These are phyloP conservation scores for Thelaira solivaga DNA, from an alignment of 2,888 invertebrate genomes.

Conservation along the genomic window DNA sequence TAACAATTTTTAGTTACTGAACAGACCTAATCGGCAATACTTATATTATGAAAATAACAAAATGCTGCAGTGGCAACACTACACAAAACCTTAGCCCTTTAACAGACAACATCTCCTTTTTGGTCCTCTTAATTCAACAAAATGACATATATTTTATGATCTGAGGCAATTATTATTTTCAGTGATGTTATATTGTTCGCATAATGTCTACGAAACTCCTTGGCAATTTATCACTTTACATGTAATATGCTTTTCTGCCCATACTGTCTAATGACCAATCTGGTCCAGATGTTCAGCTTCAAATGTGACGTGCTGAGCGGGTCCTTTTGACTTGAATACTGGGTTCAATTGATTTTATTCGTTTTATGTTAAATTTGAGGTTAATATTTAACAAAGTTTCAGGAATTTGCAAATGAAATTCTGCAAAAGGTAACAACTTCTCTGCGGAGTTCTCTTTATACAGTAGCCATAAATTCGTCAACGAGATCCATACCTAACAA, in stretches of 20 bases:
- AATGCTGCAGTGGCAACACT: too few relatives aligned
- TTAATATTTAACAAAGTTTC: too few relatives aligned
- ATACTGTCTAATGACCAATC: not conserved
- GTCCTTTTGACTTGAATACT: not conserved
- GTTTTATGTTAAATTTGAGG: slow-evolving; percentile 12
- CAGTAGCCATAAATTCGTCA: slow-evolving; percentile 67
- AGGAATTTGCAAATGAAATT: slow-evolving; percentile 40
- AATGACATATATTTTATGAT: too few relatives aligned
- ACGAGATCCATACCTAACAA: slow-evolving; percentile 47
- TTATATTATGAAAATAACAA: too few relatives aligned
- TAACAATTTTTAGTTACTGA: too few relatives aligned
- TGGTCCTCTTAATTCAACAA: too few relatives aligned
- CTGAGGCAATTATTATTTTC: too few relatives aligned
- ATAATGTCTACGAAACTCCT: slow-evolving; percentile 47
- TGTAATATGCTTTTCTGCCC: not conserved
- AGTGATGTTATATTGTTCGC: too few relatives aligned
- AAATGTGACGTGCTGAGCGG: not conserved
- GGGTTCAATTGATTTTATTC: slow-evolving; percentile 1
- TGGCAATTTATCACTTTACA: not conserved
- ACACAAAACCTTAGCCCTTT: too few relatives aligned
- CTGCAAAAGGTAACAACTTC: slow-evolving; percentile 35
- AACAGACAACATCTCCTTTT: too few relatives aligned
- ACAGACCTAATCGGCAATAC: too few relatives aligned
- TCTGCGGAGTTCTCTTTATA: slow-evolving; percentile 22
- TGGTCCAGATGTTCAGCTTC: not conserved